Percentiles rank a stretch among this genome's conserved stretches.
phyloP scores from a whole-genome alignment of 2,113 vertebrate genomes.

The Odontesthes bonariensis region DNA sequence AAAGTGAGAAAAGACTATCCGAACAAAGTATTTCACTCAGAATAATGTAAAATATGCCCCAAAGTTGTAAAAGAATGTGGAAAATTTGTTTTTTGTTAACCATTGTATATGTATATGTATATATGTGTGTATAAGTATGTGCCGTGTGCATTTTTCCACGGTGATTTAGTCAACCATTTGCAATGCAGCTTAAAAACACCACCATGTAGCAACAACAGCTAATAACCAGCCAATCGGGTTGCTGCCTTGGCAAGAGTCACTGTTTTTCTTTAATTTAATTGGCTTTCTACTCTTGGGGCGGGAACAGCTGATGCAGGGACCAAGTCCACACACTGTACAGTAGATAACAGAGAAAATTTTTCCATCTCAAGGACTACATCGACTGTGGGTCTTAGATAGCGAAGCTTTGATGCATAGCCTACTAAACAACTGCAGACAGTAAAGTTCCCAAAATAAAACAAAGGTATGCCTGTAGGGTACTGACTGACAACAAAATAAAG shows the following conservation, averaged over 20 bases:
- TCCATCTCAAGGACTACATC: background rate
- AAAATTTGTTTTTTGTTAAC: background rate
- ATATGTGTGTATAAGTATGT: background rate
- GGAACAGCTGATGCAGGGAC: slow-evolving; percentile 11
- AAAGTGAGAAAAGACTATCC: too few species aligned
- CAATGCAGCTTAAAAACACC: background rate
- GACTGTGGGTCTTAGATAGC: background rate
- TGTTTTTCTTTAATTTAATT: slow-evolving; percentile 64
- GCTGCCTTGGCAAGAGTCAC: background rate
- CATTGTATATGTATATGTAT: background rate
- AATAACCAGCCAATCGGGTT: slow-evolving; percentile 40
- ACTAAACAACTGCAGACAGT: background rate
- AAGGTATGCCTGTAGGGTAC: too few species aligned
- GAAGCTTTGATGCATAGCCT: background rate
- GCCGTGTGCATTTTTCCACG: too few species aligned
- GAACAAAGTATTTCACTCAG: too few species aligned
- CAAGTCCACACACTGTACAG: slow-evolving; percentile 39
- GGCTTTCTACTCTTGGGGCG: slow-evolving; percentile 29
- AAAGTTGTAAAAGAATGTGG: background rate
- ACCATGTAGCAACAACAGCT: background rate
- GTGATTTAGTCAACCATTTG: background rate
- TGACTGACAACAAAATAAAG: background rate
- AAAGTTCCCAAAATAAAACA: background rate
- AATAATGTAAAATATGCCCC: background rate
- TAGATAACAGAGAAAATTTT: slow-evolving; percentile 39